Percentiles rank a stretch among this genome's conserved stretches.
These are phyloP conservation scores for Antrozous pallidus DNA, from an alignment of 2,797 vertebrate species.

Conservation along the genomic window DNA sequence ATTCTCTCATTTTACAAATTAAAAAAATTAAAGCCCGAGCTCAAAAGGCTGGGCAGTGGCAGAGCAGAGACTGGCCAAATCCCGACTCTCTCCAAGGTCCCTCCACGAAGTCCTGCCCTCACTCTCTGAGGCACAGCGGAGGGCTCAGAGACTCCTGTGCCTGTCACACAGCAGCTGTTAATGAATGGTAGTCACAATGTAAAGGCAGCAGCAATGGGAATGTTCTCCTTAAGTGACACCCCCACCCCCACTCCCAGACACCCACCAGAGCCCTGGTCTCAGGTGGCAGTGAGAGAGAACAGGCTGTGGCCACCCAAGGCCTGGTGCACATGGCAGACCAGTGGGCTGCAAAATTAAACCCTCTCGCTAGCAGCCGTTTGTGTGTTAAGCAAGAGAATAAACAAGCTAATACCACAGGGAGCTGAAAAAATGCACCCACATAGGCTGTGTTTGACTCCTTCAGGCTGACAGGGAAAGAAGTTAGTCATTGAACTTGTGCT, in stretches of 20 bases:
- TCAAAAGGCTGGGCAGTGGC: neutral
- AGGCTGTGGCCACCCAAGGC: neutral
- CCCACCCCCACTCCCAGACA: neutral
- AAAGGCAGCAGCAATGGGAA: neutral
- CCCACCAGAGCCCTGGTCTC: neutral
- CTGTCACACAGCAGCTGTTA: neutral
- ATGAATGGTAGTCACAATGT: neutral
- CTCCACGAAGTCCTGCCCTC: neutral
- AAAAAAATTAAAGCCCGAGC: neutral
- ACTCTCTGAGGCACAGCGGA: neutral
- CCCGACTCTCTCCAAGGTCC: neutral
- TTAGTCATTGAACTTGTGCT: constrained; percentile 43
- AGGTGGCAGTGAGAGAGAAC: neutral
- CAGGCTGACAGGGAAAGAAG: constrained; percentile 18
- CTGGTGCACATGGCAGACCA: constrained; percentile 36
- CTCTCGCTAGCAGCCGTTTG: constrained; percentile 67
- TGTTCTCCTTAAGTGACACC: neutral
- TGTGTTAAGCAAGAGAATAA: constrained; percentile 65
- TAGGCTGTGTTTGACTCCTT: constrained; percentile 64
- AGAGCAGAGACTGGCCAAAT: neutral
- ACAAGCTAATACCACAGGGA: constrained; percentile 41
- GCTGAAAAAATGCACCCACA: constrained; percentile 54
- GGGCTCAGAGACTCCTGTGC: neutral
- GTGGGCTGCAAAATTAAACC: constrained; percentile 71
- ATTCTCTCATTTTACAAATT: neutral